These are phyloP conservation scores for Callopanchax toddi DNA, from an alignment of 2,113 vertebrate species.

Conservation along the genomic window DNA sequence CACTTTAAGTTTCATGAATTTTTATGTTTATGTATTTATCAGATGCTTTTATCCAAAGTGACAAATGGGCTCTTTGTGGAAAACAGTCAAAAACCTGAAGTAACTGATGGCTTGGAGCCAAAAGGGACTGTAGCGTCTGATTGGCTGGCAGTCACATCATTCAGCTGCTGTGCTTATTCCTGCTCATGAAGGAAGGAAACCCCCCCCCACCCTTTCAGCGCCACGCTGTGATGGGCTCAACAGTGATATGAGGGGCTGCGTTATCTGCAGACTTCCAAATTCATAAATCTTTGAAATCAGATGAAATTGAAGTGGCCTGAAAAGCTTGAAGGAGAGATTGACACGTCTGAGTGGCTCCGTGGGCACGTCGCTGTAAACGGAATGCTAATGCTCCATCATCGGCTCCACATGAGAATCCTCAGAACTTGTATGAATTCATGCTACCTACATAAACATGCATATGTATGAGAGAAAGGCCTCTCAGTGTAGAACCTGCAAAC, in stretches of 20 bases:
- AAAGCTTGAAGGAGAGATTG: conserved; percentile 68
- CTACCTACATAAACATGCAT: conserved; percentile 32
- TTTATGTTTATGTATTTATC: too few relatives aligned
- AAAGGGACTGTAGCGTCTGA: conserved; percentile 21
- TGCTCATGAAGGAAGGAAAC: conserved; percentile 42
- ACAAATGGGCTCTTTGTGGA: conserved; percentile 34
- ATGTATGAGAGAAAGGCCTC: conserved; percentile 31
- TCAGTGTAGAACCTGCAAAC: conserved; percentile 3
- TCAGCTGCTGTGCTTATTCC: conserved; percentile 27
- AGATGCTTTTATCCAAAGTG: neutral
- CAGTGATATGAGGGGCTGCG: conserved; percentile 71
- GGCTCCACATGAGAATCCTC: conserved; percentile 4
- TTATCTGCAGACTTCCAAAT: conserved; percentile 78
- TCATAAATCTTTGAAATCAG: conserved; percentile 79
- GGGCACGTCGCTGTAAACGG: conserved; percentile 50
- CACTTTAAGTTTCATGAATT: too few relatives aligned
- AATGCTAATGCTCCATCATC: conserved; percentile 61
- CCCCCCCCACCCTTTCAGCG: conserved; percentile 2
- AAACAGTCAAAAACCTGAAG: conserved; percentile 11
- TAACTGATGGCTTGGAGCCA: conserved; percentile 36
- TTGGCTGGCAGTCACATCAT: conserved; percentile 46
- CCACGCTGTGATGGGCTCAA: conserved; percentile 57
- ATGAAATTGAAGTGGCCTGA: conserved; percentile 74
- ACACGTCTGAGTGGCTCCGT: conserved; percentile 67
- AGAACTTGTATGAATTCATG: conserved; percentile 32